Conservation (phyloP, 2,888 invertebrate species). For the Labia minor region DNA sequence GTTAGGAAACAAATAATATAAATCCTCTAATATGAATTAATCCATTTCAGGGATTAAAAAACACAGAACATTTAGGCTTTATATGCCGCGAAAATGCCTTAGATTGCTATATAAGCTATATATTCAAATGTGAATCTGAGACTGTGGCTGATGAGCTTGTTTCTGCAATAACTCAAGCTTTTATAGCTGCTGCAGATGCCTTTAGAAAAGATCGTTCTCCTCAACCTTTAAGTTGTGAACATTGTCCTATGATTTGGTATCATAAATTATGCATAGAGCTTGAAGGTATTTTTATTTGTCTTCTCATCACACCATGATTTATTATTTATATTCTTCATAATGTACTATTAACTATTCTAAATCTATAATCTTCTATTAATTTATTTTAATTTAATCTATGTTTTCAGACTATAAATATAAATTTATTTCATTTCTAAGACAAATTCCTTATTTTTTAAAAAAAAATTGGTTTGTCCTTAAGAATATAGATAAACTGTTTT, state of each 20-base stretch:
- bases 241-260: conserved; percentile 93
- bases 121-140: conserved; percentile 80
- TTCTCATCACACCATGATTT: background rate
- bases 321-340: background rate
- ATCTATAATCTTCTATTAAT: background rate
- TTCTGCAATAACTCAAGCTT: conserved; percentile 71
- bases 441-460: too few relatives aligned
- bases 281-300: conserved; percentile 46
- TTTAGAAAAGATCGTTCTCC: conserved; percentile 52
- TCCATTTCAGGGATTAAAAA: conserved; percentile 53
- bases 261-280: conserved; percentile 76
- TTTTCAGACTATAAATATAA: too few relatives aligned
- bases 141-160: conserved; percentile 72
- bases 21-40: background rate
- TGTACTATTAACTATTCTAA: background rate
- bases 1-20: too few relatives aligned
- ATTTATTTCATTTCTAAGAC: too few relatives aligned
- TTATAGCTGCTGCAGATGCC: conserved; percentile 45
- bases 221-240: conserved; percentile 71
- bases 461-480: background rate
- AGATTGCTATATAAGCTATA: conserved; percentile 68
- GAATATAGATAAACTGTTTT: background rate
- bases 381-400: too few relatives aligned
- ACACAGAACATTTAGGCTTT: conserved; percentile 84
- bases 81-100: conserved; percentile 68